phyloP scores from a whole-genome alignment of 1,140 invertebrate species.

The Amphibalanus amphitrite region DNA sequence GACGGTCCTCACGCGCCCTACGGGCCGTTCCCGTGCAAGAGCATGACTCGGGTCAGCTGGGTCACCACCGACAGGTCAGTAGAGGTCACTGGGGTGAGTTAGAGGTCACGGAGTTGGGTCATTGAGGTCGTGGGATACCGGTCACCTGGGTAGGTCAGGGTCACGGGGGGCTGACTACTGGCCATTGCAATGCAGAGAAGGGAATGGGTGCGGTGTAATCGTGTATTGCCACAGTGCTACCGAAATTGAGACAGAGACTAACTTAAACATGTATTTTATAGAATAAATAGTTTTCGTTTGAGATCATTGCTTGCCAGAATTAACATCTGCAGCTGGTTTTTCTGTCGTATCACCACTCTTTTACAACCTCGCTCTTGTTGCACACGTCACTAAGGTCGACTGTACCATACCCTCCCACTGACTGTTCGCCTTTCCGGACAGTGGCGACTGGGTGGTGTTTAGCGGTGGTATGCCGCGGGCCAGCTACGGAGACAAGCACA shows the following conservation, averaged over 20 bases:
- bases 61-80: constrained; percentile 26
- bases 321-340: no score
- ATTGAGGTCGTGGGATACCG: no score
- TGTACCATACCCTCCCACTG: constrained; percentile 8
- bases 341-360: constrained; percentile 7
- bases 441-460: constrained; percentile 41
- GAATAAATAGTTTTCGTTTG: no score
- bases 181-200: no score
- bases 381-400: not conserved
- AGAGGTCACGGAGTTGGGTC: no score
- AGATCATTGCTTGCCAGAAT: no score
- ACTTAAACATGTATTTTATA: no score
- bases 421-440: not conserved
- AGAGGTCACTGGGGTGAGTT: constrained; percentile 16
- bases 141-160: no score
- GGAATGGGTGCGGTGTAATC: no score
- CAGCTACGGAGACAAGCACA: constrained; percentile 77
- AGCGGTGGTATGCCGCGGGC: constrained; percentile 84
- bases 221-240: no score
- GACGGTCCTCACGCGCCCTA: constrained; percentile 60
- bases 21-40: constrained; percentile 89
- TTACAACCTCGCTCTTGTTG: constrained; percentile 6
- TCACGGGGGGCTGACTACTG: no score
- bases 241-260: no score
- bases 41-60: constrained; percentile 61